These are phyloP conservation scores for Thamnaconus septentrionalis DNA, from an alignment of 2,113 vertebrate genomes.

Conservation along the genomic window DNA sequence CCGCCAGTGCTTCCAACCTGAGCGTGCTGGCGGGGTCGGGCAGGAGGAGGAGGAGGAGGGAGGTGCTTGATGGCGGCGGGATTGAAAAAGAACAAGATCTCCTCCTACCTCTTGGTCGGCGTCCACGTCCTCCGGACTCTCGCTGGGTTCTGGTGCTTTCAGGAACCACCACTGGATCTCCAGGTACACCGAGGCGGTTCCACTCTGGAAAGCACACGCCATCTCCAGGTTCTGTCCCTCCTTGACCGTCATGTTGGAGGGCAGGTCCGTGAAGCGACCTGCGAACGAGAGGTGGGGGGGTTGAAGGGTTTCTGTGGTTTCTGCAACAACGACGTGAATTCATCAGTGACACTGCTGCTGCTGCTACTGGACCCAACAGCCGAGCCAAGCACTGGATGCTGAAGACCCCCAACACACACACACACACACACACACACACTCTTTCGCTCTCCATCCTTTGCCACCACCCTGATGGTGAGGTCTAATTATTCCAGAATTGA, in stretches of 20 bases:
- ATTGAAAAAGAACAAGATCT: background rate
- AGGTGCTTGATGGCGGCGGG: background rate
- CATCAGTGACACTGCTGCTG: background rate
- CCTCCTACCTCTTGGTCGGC: slow-evolving; percentile 82
- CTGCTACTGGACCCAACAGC: background rate
- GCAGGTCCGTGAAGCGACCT: slow-evolving; percentile 95
- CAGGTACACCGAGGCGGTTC: slow-evolving; percentile 88
- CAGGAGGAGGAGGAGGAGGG: background rate
- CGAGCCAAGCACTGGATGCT: slow-evolving; percentile 5
- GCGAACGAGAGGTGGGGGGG: slow-evolving; percentile 47
- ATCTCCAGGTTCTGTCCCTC: slow-evolving; percentile 97
- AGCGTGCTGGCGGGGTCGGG: background rate
- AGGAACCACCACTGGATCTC: slow-evolving; percentile 99
- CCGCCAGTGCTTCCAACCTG: slow-evolving; percentile 12
- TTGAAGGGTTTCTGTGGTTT: slow-evolving; percentile 2
- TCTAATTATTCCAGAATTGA: slow-evolving; percentile 9
- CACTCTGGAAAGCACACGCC: slow-evolving; percentile 95
- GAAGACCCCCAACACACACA: no score
- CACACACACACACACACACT: no score
- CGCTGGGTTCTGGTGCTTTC: slow-evolving; percentile 77
- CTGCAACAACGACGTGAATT: slow-evolving; percentile 4
- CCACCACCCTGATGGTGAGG: background rate
- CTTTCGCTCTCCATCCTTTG: no score
- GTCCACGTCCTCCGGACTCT: slow-evolving; percentile 33
- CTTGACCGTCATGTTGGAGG: slow-evolving; percentile 88